Base-by-base conservation (phyloP, 2,888 invertebrate species). In the Epinotia ramella region DNA sequence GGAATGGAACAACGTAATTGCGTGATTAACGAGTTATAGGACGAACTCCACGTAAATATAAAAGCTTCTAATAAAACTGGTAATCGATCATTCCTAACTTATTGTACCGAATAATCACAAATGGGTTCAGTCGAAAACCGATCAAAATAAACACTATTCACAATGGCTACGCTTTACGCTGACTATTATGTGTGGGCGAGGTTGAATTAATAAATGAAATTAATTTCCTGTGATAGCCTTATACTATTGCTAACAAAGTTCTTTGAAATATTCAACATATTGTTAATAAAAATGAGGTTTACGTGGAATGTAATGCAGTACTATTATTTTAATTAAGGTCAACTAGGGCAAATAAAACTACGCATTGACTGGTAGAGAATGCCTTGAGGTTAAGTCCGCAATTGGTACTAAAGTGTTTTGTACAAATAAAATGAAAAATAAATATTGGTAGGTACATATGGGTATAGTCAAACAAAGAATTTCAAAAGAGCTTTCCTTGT, bases 251-350 rank as follows among this genome's bases (percentile, higher is more conserved):
- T 20, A 40, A 66, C 24, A 24, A 16, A 18, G 56, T 20, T 68
- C 16, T 20, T 68, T 20, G 24, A 68, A 59, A 44, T 57, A 1
- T 40, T 57, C 7, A 6, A 18, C 40, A 40, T 40, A 40, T 40
- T 40, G 9, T 0, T 49, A 24, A 49, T 49, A 24, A 49, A 49
- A 49, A 49, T 33, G 53, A 33, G 28, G 53, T 65, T 9, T 66
- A 33, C 4, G 16, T 33, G 16, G 18, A n/a, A 28, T 33, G 53
- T n/a, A 20, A 59, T 57, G 20, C 18, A 24, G 9, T 56, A 9
- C 16, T 49, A 28, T 66, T 53, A 66, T n/a, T 53, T 53, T 53
- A 18, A 66, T 66, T 66, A 66, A 66, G 66, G 66, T 66, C 66
- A 56, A 53, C n/a, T 28, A 44, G 44, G 44, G 40, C 63, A 44